These are phyloP conservation scores for Rhysida immarginata DNA, from an alignment of 1,140 invertebrate species.

Conservation along the genomic window DNA sequence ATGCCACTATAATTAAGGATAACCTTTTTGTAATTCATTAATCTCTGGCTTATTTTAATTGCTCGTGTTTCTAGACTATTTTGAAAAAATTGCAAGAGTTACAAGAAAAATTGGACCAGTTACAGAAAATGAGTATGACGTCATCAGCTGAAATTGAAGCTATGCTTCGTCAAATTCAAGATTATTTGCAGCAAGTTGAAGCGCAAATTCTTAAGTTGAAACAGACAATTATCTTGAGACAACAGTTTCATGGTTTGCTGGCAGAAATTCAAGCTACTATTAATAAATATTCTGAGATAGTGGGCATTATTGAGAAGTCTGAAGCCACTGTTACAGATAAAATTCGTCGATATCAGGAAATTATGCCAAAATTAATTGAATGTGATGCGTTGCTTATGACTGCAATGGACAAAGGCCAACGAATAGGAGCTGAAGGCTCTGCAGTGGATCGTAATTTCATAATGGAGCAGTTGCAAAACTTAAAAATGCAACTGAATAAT, in stretches of 20 bases:
- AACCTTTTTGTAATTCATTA: no score
- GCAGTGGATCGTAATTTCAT: constrained; percentile 70
- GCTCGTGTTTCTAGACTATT: background rate
- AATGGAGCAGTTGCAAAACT: constrained; percentile 64
- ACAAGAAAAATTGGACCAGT: constrained; percentile 57
- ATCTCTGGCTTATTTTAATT: no score
- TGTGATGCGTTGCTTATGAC: constrained; percentile 71
- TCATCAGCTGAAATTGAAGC: constrained; percentile 58
- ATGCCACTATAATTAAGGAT: no score
- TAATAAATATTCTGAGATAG: constrained; percentile 67
- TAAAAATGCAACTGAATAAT: constrained; percentile 67
- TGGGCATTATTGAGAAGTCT: constrained; percentile 65
- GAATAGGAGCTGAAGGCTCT: constrained; percentile 73
- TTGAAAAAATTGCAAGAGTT: constrained; percentile 37
- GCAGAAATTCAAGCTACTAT: constrained; percentile 75
- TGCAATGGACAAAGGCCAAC: constrained; percentile 77
- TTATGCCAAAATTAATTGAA: constrained; percentile 53
- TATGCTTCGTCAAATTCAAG: constrained; percentile 62
- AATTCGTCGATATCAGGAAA: constrained; percentile 71
- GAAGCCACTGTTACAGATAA: constrained; percentile 66
- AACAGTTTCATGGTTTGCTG: constrained; percentile 70
- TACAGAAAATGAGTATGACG: constrained; percentile 40
- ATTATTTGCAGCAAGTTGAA: constrained; percentile 63
- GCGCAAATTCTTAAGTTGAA: constrained; percentile 50
- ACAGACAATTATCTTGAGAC: constrained; percentile 56